Percentiles rank a stretch among this genome's conserved stretches.
phyloP scores from a whole-genome alignment of 2,797 vertebrate genomes.

The Thamnophis elegans region DNA sequence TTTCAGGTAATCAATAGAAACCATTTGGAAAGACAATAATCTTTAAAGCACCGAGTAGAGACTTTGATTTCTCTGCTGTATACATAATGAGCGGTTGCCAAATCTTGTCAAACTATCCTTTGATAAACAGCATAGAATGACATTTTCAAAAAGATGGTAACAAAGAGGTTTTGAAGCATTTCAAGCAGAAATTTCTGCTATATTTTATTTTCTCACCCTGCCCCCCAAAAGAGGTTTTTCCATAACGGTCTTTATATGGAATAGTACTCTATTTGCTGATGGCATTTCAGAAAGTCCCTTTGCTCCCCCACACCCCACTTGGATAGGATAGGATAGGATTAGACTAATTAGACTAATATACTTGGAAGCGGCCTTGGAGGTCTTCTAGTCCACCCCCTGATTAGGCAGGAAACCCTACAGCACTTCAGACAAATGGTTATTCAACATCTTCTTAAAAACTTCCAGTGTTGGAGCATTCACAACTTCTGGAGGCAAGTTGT shows the following conservation, averaged over 20 bases:
- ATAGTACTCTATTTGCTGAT: not conserved
- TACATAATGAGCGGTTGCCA: not conserved
- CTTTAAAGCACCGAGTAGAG: not conserved
- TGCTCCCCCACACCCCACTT: no score
- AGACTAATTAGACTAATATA: no score
- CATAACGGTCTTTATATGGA: not conserved
- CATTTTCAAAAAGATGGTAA: not conserved
- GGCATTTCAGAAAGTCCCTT: not conserved
- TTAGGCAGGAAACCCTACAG: no score
- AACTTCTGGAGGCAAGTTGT: no score
- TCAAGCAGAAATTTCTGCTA: not conserved
- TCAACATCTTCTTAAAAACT: no score
- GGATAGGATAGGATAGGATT: no score
- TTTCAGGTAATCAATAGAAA: not conserved
- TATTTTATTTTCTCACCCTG: not conserved
- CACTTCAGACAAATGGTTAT: no score
- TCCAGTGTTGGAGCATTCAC: no score
- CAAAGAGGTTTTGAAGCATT: not conserved
- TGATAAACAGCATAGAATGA: constrained; percentile 8
- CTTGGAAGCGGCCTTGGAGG: no score
- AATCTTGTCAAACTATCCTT: constrained; percentile 4
- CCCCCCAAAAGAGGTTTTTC: not conserved
- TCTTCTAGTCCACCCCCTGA: no score
- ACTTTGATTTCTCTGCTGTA: not conserved
- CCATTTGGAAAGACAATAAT: constrained; percentile 6